Evolutionary conservation across 2,888 invertebrate species (phyloP).

Genomic region (Teleiodes luculella): DNA sequence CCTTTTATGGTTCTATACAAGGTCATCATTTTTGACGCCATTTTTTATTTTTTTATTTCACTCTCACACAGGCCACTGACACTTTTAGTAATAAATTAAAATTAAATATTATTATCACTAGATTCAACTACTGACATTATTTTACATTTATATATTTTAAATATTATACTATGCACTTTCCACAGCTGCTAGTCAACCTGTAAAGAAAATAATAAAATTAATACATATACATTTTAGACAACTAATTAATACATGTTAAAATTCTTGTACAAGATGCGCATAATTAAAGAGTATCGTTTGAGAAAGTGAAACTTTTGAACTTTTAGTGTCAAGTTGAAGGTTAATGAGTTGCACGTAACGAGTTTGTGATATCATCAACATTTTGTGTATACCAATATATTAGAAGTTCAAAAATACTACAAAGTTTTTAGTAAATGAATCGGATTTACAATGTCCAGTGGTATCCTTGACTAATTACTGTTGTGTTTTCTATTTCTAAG

Average conservation of each 20-base stretch:
- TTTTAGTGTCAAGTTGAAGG: not conserved
- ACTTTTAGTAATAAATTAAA: conserved; percentile 13
- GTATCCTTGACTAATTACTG: too few species aligned
- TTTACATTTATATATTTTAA: not conserved
- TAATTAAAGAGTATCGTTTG: not conserved
- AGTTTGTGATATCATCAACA: not conserved
- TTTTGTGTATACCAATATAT: too few species aligned
- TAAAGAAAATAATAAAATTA: not conserved
- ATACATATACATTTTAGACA: not conserved
- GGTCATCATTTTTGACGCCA: conserved; percentile 73
- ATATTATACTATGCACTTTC: not conserved
- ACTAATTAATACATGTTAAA: not conserved
- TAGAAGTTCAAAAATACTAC: too few species aligned
- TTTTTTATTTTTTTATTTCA: not conserved
- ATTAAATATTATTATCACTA: conserved; percentile 1
- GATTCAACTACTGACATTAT: conserved; percentile 6
- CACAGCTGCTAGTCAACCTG: not conserved
- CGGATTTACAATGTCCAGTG: too few species aligned
- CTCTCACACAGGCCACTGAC: conserved; percentile 33
- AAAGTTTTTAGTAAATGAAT: too few species aligned
- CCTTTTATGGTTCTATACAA: conserved; percentile 78
- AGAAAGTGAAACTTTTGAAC: not conserved
- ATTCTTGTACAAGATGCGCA: not conserved
- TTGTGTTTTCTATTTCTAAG: too few species aligned
- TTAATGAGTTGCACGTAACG: not conserved